Percentiles rank a stretch among this genome's conserved stretches.
phyloP scores from a whole-genome alignment of 2,797 vertebrate genomes.

The Falco rusticolus region DNA sequence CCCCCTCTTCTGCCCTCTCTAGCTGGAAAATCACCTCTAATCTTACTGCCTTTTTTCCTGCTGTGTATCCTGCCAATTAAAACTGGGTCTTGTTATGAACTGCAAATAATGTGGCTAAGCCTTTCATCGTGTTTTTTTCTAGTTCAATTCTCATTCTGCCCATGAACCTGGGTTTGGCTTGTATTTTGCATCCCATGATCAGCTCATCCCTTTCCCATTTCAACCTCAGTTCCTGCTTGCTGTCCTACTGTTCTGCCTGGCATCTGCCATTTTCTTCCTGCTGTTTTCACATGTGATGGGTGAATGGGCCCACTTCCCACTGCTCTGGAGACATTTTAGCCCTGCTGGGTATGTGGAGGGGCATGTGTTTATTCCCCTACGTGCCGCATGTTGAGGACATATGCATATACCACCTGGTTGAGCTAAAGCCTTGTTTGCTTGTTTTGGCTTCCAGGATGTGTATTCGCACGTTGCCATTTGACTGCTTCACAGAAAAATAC shows the following conservation, averaged over 20 bases:
- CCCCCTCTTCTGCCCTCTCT: neutral
- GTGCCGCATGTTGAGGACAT: neutral
- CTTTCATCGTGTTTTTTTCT: neutral
- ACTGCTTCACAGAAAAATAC: neutral
- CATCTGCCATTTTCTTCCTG: neutral
- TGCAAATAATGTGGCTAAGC: neutral
- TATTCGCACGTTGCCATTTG: neutral
- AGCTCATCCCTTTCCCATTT: neutral
- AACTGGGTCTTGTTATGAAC: conserved; percentile 1
- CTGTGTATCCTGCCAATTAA: conserved; percentile 27
- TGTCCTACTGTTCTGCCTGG: neutral
- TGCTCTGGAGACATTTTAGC: neutral
- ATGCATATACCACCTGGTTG: neutral
- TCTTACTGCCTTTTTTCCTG: conserved; percentile 27
- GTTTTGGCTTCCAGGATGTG: neutral
- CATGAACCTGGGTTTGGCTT: neutral
- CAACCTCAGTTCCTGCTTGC: neutral
- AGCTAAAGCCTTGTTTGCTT: neutral
- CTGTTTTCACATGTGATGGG: neutral
- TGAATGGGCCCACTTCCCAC: neutral
- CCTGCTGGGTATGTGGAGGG: neutral
- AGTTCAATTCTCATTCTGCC: neutral
- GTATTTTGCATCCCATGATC: neutral
- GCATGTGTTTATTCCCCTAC: neutral
- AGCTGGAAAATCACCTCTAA: conserved; percentile 41